Conservation (phyloP, 2,797 vertebrate species). For the Coracias cyanogaster region DNA sequence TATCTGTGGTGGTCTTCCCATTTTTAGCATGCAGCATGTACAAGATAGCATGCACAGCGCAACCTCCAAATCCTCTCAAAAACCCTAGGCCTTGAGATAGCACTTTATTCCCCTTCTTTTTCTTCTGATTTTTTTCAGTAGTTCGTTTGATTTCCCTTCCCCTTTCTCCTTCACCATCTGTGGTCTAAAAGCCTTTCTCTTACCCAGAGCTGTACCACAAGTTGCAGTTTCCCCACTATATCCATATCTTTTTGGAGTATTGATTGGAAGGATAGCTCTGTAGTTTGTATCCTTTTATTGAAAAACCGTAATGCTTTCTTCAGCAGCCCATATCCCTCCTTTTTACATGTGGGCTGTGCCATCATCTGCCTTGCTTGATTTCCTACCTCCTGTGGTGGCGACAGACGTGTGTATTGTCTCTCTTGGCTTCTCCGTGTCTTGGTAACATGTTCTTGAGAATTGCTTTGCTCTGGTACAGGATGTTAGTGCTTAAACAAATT, state of each 20-base stretch:
- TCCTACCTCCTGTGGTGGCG: not conserved
- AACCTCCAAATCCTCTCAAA: not conserved
- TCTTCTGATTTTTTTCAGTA: not conserved
- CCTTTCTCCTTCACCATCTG: not conserved
- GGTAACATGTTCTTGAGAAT: not conserved
- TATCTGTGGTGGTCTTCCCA: not conserved
- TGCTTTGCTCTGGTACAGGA: not conserved
- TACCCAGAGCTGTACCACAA: not conserved
- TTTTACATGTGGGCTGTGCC: not conserved
- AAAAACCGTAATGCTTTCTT: not conserved
- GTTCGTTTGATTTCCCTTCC: not conserved
- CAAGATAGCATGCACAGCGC: not conserved
- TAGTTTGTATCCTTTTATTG: not conserved
- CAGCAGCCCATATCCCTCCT: not conserved
- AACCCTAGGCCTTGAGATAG: not conserved
- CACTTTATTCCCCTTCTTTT: not conserved
- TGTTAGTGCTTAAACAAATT: not conserved
- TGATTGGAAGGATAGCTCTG: not conserved
- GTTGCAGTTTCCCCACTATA: not conserved
- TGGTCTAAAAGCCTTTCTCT: not conserved
- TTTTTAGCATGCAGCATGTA: not conserved
- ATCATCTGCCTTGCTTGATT: not conserved
- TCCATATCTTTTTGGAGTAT: not conserved
- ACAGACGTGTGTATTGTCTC: not conserved
- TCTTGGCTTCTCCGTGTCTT: not conserved